A percentile compares a stretch with the other conserved stretches of the same genome.
These are phyloP conservation scores for Drosophila colorata DNA, from an alignment of 2,888 invertebrate genomes.

Conservation along the genomic window DNA sequence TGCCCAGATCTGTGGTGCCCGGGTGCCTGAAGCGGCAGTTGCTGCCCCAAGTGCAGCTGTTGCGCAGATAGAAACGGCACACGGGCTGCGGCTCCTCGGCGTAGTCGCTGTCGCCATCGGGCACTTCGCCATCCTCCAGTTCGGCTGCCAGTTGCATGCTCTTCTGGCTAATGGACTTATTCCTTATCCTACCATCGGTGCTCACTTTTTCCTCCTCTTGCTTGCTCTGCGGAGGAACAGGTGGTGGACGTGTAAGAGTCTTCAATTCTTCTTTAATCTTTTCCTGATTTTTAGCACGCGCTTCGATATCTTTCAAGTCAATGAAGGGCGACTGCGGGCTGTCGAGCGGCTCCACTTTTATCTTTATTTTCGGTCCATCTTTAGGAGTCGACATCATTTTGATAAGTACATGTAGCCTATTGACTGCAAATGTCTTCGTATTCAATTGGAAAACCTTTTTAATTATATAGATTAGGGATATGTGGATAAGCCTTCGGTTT, in stretches of 20 bases:
- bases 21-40: constrained; percentile 48
- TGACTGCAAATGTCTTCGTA: no score
- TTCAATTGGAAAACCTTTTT: no score
- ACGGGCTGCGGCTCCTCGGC: constrained; percentile 1
- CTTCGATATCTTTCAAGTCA: background rate
- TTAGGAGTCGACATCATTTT: background rate
- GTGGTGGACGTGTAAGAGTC: background rate
- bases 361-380: background rate
- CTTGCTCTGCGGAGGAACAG: no score
- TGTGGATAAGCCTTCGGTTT: no score
- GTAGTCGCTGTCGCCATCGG: constrained; percentile 1
- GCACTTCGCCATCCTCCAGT: constrained; percentile 59
- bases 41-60: constrained; percentile 38
- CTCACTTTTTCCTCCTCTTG: background rate
- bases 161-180: background rate
- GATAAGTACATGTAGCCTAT: background rate
- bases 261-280: background rate
- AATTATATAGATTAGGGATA: no score
- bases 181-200: no score
- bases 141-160: background rate
- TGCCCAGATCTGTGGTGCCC: constrained; percentile 21
- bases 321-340: background rate
- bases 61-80: constrained; percentile 35
- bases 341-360: background rate
- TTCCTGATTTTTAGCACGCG: background rate